Conservation (phyloP, 2,888 invertebrate genomes). For the Eupelmus urozonus region DNA sequence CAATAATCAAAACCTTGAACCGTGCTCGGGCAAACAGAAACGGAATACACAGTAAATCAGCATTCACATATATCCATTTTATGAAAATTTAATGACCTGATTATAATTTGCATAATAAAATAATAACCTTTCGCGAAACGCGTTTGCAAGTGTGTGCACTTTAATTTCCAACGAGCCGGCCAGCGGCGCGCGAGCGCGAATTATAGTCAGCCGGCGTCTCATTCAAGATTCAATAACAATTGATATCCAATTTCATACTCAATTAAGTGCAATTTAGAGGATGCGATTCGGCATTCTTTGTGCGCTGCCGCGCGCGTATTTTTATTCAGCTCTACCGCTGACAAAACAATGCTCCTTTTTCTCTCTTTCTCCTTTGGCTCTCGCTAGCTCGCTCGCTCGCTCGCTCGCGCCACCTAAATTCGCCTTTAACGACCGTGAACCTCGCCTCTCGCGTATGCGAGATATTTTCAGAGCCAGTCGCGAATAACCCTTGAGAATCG, state of each 20-base stretch:
- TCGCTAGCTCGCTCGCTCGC: neutral
- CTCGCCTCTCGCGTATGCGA: conserved; percentile 11
- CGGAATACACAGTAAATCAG: neutral
- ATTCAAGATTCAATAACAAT: conserved; percentile 25
- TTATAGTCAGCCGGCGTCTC: neutral
- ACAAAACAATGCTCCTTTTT: neutral
- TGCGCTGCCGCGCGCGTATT: neutral
- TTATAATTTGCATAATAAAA: conserved; percentile 31
- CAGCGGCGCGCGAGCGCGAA: no score
- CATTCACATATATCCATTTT: neutral
- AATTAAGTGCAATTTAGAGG: conserved; percentile 35
- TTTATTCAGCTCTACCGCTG: neutral
- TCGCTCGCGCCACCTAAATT: neutral
- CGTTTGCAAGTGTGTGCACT: neutral
- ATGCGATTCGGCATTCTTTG: neutral
- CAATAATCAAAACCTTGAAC: no score
- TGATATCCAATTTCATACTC: conserved; percentile 28
- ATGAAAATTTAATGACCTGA: conserved; percentile 4
- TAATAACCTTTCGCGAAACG: neutral
- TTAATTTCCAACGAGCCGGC: no score
- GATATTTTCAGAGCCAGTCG: conserved; percentile 33
- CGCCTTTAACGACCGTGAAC: conserved; percentile 31
- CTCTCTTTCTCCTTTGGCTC: neutral
- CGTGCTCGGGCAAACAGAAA: no score
- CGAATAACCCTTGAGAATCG: conserved; percentile 50